Percentiles rank a stretch among this genome's conserved stretches.
Evolutionary conservation across 2,113 vertebrate species (phyloP).

Genomic region (Sminthopsis crassicaudata): DNA sequence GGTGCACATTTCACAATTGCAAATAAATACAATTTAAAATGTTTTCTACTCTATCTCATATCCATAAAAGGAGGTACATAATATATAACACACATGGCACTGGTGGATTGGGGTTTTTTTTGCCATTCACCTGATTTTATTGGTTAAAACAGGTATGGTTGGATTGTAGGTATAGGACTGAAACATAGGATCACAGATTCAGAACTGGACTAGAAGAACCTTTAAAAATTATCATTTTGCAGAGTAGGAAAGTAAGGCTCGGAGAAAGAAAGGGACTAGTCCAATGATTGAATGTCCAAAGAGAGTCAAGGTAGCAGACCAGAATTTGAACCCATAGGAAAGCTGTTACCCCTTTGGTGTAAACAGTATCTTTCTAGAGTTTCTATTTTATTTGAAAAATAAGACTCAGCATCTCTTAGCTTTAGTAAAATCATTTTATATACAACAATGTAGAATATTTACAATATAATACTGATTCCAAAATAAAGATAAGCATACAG

Average conservation of each 20-base stretch:
- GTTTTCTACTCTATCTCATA: slow-evolving; percentile 29
- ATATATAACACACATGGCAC: background rate
- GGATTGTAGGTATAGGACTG: background rate
- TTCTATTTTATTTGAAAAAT: slow-evolving; percentile 55
- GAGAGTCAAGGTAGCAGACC: background rate
- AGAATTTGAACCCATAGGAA: background rate
- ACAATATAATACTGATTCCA: slow-evolving; percentile 84
- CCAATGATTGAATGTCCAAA: background rate
- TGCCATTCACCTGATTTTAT: background rate
- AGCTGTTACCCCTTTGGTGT: background rate
- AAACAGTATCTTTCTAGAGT: slow-evolving; percentile 6
- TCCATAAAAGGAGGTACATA: background rate
- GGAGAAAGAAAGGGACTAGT: background rate
- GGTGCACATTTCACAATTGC: slow-evolving; percentile 33
- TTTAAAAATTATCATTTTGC: background rate
- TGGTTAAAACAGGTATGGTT: background rate
- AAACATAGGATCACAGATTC: background rate
- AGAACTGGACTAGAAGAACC: background rate
- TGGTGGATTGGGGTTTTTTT: background rate
- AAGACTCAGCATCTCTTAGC: slow-evolving; percentile 62
- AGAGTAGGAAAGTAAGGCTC: background rate
- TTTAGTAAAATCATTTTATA: slow-evolving; percentile 86
- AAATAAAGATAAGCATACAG: slow-evolving; percentile 65
- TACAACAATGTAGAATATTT: slow-evolving; percentile 83
- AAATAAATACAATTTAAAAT: slow-evolving; percentile 27